These are phyloP conservation scores for Aurelia aurita complex sp. Pacific DNA, from an alignment of 30 jellyfish, hydroid and myxozoan species.

Conservation along the genomic window DNA sequence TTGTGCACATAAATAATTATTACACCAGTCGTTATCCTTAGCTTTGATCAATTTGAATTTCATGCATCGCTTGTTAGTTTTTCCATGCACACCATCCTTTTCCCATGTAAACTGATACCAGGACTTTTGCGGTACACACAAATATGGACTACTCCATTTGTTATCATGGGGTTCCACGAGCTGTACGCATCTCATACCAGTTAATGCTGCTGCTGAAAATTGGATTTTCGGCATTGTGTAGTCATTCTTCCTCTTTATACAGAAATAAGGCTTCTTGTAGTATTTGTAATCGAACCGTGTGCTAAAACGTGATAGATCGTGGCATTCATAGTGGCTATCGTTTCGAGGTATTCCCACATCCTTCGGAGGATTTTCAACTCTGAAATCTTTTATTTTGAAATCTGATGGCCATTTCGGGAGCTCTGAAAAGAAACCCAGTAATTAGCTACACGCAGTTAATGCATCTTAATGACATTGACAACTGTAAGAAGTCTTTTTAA, in stretches of 20 bases:
- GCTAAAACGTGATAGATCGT: slow-evolving; percentile 45
- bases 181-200: slow-evolving; percentile 50
- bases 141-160: slow-evolving; percentile 35
- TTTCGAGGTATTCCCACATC: slow-evolving; percentile 23
- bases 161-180: slow-evolving; percentile 38
- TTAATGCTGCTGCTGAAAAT: slow-evolving; percentile 8
- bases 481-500: too few species aligned
- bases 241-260: slow-evolving; percentile 46
- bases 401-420: slow-evolving; percentile 58
- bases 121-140: slow-evolving; percentile 55
- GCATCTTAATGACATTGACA: too few species aligned
- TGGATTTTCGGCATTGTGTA: slow-evolving; percentile 29
- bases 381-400: slow-evolving; percentile 39
- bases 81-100: slow-evolving; percentile 26
- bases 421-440: slow-evolving; percentile 3
- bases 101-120: slow-evolving; percentile 71
- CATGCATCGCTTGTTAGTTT: slow-evolving; percentile 28
- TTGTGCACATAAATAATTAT: slow-evolving; percentile 63
- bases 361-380: slow-evolving; percentile 43
- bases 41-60: slow-evolving; percentile 43
- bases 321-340: slow-evolving; percentile 30
- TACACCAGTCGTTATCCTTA: slow-evolving; percentile 41
- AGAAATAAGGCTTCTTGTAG: slow-evolving; percentile 53
- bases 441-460: too few species aligned
- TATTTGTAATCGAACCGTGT: slow-evolving; percentile 18